A percentile compares a stretch with the other conserved stretches of the same genome.
Evolutionary conservation across 2,888 invertebrate species (phyloP).

Genomic region (Euclidia mi): DNA sequence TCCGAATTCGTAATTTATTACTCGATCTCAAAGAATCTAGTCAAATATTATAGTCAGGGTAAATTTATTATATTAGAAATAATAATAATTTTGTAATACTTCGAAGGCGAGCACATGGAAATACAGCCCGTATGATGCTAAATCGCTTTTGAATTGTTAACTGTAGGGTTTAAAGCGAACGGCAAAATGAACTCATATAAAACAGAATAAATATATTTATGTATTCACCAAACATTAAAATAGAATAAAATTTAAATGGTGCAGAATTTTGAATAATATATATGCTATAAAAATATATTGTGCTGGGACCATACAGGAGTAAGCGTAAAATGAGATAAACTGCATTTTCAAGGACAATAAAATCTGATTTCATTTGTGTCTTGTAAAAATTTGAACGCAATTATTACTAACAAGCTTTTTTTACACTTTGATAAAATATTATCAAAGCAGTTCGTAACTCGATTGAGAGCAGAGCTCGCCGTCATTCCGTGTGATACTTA

Average conservation of each 20-base stretch:
- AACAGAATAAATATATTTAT: constrained; percentile 1
- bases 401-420: too few species aligned
- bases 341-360: too few species aligned
- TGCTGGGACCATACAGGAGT: neutral
- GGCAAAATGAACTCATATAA: constrained; percentile 10
- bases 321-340: too few species aligned
- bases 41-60: constrained; percentile 68
- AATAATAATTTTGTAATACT: constrained; percentile 37
- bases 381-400: too few species aligned
- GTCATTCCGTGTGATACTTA: too few species aligned
- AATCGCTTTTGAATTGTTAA: constrained; percentile 35
- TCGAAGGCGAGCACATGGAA: constrained; percentile 22
- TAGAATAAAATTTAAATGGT: neutral
- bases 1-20: constrained; percentile 61
- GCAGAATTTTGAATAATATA: constrained; percentile 5
- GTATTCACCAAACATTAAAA: neutral
- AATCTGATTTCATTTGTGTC: too few species aligned
- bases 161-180: constrained; percentile 23
- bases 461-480: too few species aligned
- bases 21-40: constrained; percentile 59
- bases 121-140: constrained; percentile 31
- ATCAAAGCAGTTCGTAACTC: too few species aligned
- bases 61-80: constrained; percentile 45
- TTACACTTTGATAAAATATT: too few species aligned
- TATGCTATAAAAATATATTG: neutral